phyloP scores from a whole-genome alignment of 2,113 vertebrate genomes.

The Tragelaphus strepsiceros region DNA sequence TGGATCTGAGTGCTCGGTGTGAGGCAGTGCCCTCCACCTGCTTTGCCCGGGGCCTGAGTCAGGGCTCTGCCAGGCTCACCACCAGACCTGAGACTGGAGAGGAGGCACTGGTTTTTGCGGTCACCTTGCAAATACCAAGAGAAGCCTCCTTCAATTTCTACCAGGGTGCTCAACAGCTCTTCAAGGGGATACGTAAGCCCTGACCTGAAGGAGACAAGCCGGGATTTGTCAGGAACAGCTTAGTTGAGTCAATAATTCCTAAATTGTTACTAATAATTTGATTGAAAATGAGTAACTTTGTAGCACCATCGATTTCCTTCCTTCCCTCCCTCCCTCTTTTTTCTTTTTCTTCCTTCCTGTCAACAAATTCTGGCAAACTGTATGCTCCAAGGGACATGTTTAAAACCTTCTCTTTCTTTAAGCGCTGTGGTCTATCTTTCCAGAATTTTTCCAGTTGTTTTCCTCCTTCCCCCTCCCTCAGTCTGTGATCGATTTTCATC shows the following conservation, averaged over 20 bases:
- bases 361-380: background rate
- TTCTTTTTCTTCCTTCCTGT: background rate
- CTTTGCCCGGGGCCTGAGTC: background rate
- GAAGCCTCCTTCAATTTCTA: background rate
- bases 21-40: background rate
- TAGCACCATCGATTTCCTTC: background rate
- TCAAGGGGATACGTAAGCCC: rapidly evolving
- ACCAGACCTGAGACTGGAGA: background rate
- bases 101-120: background rate
- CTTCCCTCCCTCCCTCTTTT: background rate
- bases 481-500: background rate
- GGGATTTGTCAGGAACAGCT: background rate
- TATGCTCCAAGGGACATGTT: background rate
- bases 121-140: background rate
- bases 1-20: too few relatives aligned
- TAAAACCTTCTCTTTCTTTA: background rate
- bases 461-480: background rate
- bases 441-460: background rate
- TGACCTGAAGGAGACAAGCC: rapidly evolving
- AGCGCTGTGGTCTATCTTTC: background rate
- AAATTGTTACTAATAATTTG: background rate
- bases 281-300: background rate
- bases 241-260: background rate
- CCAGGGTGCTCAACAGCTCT: background rate
- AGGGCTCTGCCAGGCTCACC: background rate